Evolutionary conservation across 1,140 invertebrate genomes (phyloP), one percentile per base, ranked within the genome.

Genomic region (Eumaeus atala): DNA sequence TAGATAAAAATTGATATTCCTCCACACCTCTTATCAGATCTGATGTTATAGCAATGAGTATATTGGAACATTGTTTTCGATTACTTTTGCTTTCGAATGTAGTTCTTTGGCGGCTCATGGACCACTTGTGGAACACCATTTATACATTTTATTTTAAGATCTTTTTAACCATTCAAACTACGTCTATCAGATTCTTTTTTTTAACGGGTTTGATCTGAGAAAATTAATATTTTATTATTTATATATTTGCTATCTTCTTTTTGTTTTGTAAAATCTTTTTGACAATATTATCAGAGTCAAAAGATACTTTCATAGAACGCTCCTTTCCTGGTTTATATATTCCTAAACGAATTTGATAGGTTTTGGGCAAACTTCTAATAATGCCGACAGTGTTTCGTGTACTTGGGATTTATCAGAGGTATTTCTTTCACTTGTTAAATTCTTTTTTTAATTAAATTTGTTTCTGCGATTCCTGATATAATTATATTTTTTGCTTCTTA

Each of bases 1-100:
- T 62, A 59, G 1, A 56, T 48, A 55, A 58, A 60, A 21, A 65
- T 65, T 1, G 62, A 69, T 2, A 69, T 59, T 17, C 66, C 66
- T 11, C 64, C 64, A 9, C 61, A 61, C 48, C 49, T 59, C 33
- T 18, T 58, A 12, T 56, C 34, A n/a, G 7, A 42, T 37, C 62
- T 57, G 10, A 52, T 56, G 37, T 62, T 67, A 47, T 56, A 64
- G 18, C 57, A 57, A 47, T 67, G 61, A 0, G 50, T 61, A 18
- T 64, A 67, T 17, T 11, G 33, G 18, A 7, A 65, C 14, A n/a
- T 21, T 51, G 33, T 28, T 53, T 5, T 11, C 36, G 48, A 34
- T 54, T 50, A 1, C 56, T 54, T 34, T 59, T 54, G 9, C 14
- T 14, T 4, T 64, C 53, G 12, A 14, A 48, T 54, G 56, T 59